Evolutionary conservation across 2,797 vertebrate species (phyloP), one percentile per base, ranked within the genome.

Genomic region (Sparidentex hasta): DNA sequence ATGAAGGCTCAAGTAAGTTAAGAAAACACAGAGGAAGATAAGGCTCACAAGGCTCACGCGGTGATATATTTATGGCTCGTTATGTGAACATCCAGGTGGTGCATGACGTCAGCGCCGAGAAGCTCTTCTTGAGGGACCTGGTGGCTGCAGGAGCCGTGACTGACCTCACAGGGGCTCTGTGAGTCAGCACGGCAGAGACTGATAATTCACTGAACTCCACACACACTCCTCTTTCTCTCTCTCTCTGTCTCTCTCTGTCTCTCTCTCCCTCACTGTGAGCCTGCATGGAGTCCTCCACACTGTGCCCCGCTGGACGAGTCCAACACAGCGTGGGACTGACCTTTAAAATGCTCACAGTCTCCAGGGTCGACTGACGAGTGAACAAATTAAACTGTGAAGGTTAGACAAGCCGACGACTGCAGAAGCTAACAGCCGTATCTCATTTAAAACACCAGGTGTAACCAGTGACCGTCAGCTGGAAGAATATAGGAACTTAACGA

Each of bases 81-180:
- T 43, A 27, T 50, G 20, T 66, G 18, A 12, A 64, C 27, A 41
- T 82, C 16, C 93, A 96, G 95, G 90, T 96, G 81, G 92, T 96
- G 66, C 96, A 96, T 29, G 95, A 96, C 11, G 44, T 96, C 65
- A 91, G 86, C 2, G 86, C 93, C 1, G 96, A 96, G 89, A 95
- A 92, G 50, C 91, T 88, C 70, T 96, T 96, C 76, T 82, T 96
- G 82, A 91, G 83, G 80, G 91, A 95, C 38, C 88, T 96, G 74
- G 94, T 96, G 55, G 85, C 90, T 80, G 86, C 91, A 20, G 89
- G 93, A 70, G 94, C 90, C 0, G 90, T 96, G 82, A 88, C 69
- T 6, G 96, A 96, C 88, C 93, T 96, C 76, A 96, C 95, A 0
- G 95, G 95, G 66, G 95, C 91, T n/a, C 43, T 96, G 55, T 94